Evolutionary conservation across 37 sponge, comb jelly and placozoan species (phyloP).

Genomic region (Spongia lamella): DNA sequence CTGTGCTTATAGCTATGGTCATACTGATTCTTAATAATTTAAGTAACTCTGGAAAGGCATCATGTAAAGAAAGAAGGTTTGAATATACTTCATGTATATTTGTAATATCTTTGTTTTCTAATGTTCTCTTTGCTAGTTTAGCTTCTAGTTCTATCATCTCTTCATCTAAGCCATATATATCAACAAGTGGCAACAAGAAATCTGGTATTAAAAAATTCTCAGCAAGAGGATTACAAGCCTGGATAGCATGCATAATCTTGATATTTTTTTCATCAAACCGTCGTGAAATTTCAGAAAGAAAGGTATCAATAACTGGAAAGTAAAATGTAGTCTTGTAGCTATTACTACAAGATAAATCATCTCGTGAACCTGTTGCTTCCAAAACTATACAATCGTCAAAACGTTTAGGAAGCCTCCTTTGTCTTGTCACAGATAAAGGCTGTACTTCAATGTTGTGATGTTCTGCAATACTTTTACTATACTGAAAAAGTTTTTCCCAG

Average conservation of each 20-base stretch:
- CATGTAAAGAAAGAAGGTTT: slow-evolving; percentile 18
- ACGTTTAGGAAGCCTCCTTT: too few relatives aligned
- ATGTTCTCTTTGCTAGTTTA: slow-evolving; percentile 34
- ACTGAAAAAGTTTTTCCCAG: too few relatives aligned
- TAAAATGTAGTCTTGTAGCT: neutral
- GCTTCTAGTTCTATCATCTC: slow-evolving; percentile 25
- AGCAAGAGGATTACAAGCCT: neutral
- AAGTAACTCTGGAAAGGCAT: slow-evolving; percentile 26
- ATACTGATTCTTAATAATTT: neutral
- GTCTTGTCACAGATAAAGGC: neutral
- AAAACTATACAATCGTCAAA: neutral
- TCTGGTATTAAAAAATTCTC: neutral
- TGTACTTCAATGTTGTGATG: too few relatives aligned
- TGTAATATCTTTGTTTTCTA: slow-evolving; percentile 9
- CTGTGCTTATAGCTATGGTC: slow-evolving; percentile 37
- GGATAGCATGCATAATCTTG: slow-evolving; percentile 1
- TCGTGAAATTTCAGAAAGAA: neutral
- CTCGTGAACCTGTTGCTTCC: neutral
- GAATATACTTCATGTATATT: slow-evolving; percentile 10
- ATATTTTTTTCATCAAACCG: slow-evolving; percentile 3
- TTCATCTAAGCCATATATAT: slow-evolving; percentile 21
- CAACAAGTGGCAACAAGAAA: slow-evolving; percentile 11
- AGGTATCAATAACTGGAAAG: neutral
- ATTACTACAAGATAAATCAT: neutral
- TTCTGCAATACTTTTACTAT: too few relatives aligned